Evolutionary conservation across 2,888 invertebrate genomes (phyloP).

Genomic region (Lasioglossum villosulum): DNA sequence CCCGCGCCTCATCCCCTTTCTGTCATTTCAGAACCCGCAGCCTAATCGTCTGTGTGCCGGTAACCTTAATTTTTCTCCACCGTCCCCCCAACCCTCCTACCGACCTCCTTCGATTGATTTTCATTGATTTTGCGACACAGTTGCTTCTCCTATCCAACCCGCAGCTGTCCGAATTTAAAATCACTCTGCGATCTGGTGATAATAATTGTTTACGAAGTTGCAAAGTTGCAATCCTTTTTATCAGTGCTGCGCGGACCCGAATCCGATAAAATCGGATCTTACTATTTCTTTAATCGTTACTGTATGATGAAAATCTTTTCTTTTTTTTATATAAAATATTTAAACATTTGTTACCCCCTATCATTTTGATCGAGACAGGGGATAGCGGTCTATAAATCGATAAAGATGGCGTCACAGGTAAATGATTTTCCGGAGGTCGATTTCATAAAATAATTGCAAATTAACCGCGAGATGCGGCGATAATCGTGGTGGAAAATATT

Average conservation of each 20-base stretch:
- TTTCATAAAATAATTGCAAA: neutral
- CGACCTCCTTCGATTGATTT: conserved; percentile 28
- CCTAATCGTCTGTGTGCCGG: conserved; percentile 55
- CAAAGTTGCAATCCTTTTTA: too few species aligned
- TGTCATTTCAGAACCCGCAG: conserved; percentile 38
- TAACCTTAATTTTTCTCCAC: conserved; percentile 68
- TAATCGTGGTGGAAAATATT: neutral
- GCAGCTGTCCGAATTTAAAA: conserved; percentile 25
- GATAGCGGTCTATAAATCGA: neutral
- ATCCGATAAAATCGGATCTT: too few species aligned
- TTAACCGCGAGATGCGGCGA: neutral
- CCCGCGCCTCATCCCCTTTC: conserved; percentile 34
- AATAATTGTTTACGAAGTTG: neutral
- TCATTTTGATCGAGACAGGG: neutral
- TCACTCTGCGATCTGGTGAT: neutral
- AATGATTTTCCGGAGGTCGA: neutral
- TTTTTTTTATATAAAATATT: too few species aligned
- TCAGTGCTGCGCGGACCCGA: too few species aligned
- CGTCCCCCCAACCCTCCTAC: neutral
- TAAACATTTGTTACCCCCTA: too few species aligned
- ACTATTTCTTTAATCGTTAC: too few species aligned
- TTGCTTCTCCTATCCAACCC: neutral
- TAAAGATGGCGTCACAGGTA: neutral
- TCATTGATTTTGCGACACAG: conserved; percentile 31
- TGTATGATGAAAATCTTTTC: too few species aligned